Base-by-base conservation (phyloP, 2,113 vertebrate genomes). In the Sporophila hypoxantha region DNA sequence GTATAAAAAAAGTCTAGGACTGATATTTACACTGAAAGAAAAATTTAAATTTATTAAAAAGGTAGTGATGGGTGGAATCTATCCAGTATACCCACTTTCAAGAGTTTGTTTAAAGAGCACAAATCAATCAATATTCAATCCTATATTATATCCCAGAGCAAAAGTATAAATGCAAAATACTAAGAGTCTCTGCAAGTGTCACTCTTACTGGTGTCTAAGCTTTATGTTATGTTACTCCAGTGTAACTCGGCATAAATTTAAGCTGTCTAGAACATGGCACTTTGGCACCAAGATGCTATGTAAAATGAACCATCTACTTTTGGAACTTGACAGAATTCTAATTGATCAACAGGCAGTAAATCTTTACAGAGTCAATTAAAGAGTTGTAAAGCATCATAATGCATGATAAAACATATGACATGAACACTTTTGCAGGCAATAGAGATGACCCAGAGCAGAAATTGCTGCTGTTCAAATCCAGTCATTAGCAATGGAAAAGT, bases 401-500 rank as follows among this genome's bases (percentile, higher is more conserved):
- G 44, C 79, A 74, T 29, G 36, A 80, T 61, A 39, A 53, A 77
- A 59, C 64, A 34, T 62, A 83, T 67, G 75, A 91, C 84, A 92
- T 30, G 4, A 91, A 92, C 87, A 76, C 39, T 91, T 91, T 69
- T 29, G 23, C 34, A 62, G 34, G 71, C 67, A 67, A 52, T 32
- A 78, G 61, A 77, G 50, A 83, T 67, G 69, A 76, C 52, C 75
- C 4, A 14, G 71, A 96, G 73, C 76, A 94, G 80, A 91, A 96
- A 79, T 21, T 64, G 29, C 71, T 79, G 57, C 66, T 73, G 84
- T 50, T 69, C 62, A 73, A 85, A 56, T 74, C 37, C 39, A 91
- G 86, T 82, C 68, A 76, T 61, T 70, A 73, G 70, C 90, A 90
- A 77, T 95, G 96, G 96, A 95, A 97, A 97, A 97, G 39, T 87